Conservation (phyloP, 2,797 vertebrate genomes). For the Babyrousa celebensis region DNA sequence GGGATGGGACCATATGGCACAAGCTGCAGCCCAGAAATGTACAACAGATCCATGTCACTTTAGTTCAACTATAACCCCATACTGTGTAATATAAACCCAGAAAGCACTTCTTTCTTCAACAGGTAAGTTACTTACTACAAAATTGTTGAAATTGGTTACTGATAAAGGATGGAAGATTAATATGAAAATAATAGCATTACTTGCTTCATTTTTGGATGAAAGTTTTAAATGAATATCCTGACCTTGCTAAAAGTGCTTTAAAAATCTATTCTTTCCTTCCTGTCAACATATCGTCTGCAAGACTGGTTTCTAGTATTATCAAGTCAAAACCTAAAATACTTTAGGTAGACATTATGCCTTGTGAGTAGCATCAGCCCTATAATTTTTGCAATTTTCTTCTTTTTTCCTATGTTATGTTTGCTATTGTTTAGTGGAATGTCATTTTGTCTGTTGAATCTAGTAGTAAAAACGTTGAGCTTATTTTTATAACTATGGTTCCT, state of each 20-base stretch:
- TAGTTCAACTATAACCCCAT: not conserved
- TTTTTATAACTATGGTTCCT: conserved; percentile 5
- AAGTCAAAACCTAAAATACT: not conserved
- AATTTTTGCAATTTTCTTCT: conserved; percentile 11
- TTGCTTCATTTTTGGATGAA: conserved; percentile 1
- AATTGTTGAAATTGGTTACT: not conserved
- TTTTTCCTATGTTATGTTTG: conserved; percentile 1
- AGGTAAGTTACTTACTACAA: not conserved
- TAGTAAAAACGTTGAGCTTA: not conserved
- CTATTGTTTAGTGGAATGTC: conserved; percentile 45
- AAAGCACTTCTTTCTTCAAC: conserved; percentile 37
- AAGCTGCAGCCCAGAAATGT: not conserved
- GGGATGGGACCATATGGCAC: accelerated
- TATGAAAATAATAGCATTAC: not conserved
- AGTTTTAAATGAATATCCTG: conserved; percentile 3
- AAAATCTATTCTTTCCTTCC: not conserved
- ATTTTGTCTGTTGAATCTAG: conserved; percentile 18
- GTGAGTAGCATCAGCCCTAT: not conserved
- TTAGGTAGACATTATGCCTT: not conserved
- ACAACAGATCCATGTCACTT: not conserved
- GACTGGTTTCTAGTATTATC: not conserved
- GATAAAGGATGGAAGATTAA: conserved; percentile 44
- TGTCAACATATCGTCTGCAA: not conserved
- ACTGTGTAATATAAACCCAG: conserved; percentile 4
- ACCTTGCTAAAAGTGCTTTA: not conserved